Evolutionary conservation across 2,888 invertebrate species (phyloP), one percentile per base, ranked within the genome.

Genomic region (Polydrusus tereticollis): DNA sequence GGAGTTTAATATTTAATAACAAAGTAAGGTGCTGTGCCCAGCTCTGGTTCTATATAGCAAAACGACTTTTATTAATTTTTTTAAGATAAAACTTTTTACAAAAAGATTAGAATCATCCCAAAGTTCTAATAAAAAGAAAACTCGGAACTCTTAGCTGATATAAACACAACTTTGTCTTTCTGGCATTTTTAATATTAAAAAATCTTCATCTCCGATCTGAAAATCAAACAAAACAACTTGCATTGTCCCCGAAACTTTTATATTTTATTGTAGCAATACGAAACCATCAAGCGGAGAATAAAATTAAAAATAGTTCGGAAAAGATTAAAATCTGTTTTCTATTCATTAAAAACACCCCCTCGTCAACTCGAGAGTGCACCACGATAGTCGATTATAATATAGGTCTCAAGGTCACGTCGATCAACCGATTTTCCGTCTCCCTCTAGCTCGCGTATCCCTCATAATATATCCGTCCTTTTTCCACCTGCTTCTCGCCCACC

Each of bases 351-450:
- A 75, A 75, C 78, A 58, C 71, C 63, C 72, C 59, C 69, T 57
- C 60, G 70, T 64, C 66, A 55, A 60, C 57, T 62, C 26, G 33
- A 62, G 33, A 62, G 66, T 62, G 67, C 75, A 70, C 72, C 75
- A 72, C 72, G 71, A 67, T 21, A 14, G 66, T 67, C 73, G 74
- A 77, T 77, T 58, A 68, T 68, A 72, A 64, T 69, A 50, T 76
- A 76, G 74, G 72, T 77, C 74, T 74, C 78, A 78, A 78, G 78
- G 78, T 74, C 77, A 57, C 67, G 67, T 33, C 57, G 67, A 73
- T 72, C 76, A 75, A 75, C 78, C 76, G 65, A 78, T 74, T 77
- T 77, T 76, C 73, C 76, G 66, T 76, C 78, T 75, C n/a, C n/a
- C n/a, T n/a, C 64, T 69, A 41, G 75, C 74, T 68, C 65, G 21